Conservation (phyloP, 1,140 invertebrate genomes). For the Leptinotarsa texana region DNA sequence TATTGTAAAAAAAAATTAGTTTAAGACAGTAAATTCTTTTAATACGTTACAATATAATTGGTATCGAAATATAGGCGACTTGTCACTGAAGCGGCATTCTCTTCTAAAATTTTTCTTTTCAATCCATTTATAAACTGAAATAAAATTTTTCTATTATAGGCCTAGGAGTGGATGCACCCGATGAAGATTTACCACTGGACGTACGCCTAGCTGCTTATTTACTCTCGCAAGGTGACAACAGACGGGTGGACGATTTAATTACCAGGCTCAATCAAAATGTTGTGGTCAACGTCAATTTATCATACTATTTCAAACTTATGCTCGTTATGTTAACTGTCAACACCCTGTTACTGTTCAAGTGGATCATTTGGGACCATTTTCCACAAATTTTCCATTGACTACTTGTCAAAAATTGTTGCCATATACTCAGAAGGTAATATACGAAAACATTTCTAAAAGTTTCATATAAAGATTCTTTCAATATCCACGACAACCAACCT, state of each 20-base stretch:
- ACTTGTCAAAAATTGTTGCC: no score
- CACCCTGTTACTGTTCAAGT: conserved; percentile 23
- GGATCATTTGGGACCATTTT: conserved; percentile 24
- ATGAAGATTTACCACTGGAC: background rate
- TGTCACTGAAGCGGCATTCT: no score
- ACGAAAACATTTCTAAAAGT: no score
- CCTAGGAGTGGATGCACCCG: conserved; percentile 1
- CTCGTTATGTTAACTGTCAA: conserved; percentile 26
- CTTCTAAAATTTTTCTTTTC: no score
- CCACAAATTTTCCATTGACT: background rate
- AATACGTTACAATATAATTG: no score
- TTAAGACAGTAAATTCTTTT: no score
- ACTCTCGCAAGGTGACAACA: conserved; percentile 24
- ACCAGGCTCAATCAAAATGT: conserved; percentile 19
- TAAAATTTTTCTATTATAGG: background rate
- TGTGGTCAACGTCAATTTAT: conserved; percentile 28
- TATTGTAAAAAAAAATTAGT: no score
- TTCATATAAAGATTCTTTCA: no score
- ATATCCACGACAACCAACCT: no score
- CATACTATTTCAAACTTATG: conserved; percentile 31
- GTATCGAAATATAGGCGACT: no score
- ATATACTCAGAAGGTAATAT: no score
- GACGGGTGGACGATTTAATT: conserved; percentile 20
- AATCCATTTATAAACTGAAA: no score
- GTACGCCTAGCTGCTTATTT: conserved; percentile 11